Evolutionary conservation across 2,888 invertebrate species (phyloP).

Genomic region (Chloroclystis v-ata): DNA sequence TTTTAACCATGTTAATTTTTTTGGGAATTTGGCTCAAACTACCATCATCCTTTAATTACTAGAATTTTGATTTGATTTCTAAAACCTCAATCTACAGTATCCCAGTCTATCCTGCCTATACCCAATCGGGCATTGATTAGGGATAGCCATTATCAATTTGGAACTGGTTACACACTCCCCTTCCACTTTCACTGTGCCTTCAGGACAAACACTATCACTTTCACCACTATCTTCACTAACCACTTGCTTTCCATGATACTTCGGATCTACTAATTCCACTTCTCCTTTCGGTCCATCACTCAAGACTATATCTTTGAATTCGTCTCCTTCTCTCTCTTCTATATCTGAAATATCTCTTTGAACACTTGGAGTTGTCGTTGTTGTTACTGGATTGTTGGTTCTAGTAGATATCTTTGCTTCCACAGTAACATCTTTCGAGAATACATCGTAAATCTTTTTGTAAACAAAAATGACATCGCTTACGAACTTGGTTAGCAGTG

Average conservation of each 20-base stretch:
- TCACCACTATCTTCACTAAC: slow-evolving; percentile 12
- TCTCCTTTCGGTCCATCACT: slow-evolving; percentile 48
- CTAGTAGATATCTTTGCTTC: no score
- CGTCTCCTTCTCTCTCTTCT: slow-evolving; percentile 17
- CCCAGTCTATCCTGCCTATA: slow-evolving; percentile 56
- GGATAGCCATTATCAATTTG: slow-evolving; percentile 54
- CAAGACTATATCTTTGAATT: slow-evolving; percentile 22
- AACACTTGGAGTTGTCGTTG: background rate
- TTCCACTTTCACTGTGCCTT: slow-evolving; percentile 39
- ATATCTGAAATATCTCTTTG: slow-evolving; percentile 7
- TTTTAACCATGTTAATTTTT: no score
- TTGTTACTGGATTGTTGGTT: no score
- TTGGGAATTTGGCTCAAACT: no score
- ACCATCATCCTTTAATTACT: no score
- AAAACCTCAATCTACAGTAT: slow-evolving; percentile 48
- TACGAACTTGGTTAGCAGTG: slow-evolving; percentile 40
- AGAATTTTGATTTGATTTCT: no score
- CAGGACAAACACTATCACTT: slow-evolving; percentile 37
- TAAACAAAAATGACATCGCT: slow-evolving; percentile 49
- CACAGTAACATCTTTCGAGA: background rate
- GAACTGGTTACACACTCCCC: slow-evolving; percentile 49
- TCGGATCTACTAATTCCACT: slow-evolving; percentile 57
- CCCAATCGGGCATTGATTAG: slow-evolving; percentile 58
- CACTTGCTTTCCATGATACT: slow-evolving; percentile 42
- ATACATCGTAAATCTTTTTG: slow-evolving; percentile 51